Conservation (phyloP, 2,888 invertebrate species). For the Pasiphila rectangulata region DNA sequence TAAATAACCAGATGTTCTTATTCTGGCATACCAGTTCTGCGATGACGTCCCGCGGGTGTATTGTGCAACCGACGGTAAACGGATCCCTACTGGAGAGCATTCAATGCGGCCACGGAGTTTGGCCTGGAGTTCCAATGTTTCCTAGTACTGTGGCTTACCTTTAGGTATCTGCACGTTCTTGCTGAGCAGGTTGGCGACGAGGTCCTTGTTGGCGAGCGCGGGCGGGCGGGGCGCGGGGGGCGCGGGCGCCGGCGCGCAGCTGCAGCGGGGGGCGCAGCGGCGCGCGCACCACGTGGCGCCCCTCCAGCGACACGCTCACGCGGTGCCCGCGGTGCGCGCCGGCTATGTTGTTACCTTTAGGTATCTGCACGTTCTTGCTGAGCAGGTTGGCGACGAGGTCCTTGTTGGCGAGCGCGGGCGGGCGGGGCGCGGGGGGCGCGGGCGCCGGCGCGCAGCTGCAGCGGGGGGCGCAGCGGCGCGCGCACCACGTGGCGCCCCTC, state of each 20-base stretch:
- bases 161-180: slow-evolving; percentile 54
- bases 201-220: slow-evolving; percentile 38
- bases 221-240: slow-evolving; percentile 36
- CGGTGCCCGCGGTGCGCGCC: slow-evolving; percentile 41
- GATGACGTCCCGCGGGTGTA: too few species aligned
- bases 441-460: too few species aligned
- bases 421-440: slow-evolving; percentile 40
- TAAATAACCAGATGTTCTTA: too few species aligned
- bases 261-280: slow-evolving; percentile 27
- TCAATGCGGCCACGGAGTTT: too few species aligned
- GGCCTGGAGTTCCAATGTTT: too few species aligned
- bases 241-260: slow-evolving; percentile 32
- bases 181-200: slow-evolving; percentile 56
- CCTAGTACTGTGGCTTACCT: slow-evolving; percentile 15
- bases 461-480: slow-evolving; percentile 42
- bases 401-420: slow-evolving; percentile 35
- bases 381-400: slow-evolving; percentile 53
- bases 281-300: slow-evolving; percentile 52
- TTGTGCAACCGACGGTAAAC: too few species aligned
- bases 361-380: slow-evolving; percentile 56
- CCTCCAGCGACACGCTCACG: slow-evolving; percentile 55
- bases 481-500: slow-evolving; percentile 58
- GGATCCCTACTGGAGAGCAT: too few species aligned
- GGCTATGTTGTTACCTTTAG: slow-evolving; percentile 31
- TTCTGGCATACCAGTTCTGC: too few species aligned